Evolutionary conservation across 2,113 vertebrate genomes (phyloP).

Genomic region (Apteryx mantelli): DNA sequence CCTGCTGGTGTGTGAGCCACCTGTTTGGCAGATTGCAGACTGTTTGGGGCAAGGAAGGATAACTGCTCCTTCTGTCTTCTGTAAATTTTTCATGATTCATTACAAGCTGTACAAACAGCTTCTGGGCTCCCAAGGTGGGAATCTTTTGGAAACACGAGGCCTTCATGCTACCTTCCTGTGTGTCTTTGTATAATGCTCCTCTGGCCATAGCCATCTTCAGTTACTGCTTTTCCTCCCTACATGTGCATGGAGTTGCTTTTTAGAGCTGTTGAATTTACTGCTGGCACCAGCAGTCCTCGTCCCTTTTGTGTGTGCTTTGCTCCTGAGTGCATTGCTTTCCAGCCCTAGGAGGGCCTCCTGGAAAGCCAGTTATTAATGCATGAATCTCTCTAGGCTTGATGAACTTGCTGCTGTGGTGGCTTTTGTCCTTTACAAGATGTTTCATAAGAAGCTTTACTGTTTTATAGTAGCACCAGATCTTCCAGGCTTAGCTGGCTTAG

Average conservation of each 20-base stretch:
- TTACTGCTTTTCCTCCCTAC: neutral
- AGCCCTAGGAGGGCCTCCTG: neutral
- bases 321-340: neutral
- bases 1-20: neutral
- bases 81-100: fast-evolving
- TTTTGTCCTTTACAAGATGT: neutral
- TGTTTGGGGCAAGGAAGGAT: neutral
- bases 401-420: neutral
- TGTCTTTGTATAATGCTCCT: neutral
- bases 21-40: neutral
- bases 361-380: neutral
- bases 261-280: neutral
- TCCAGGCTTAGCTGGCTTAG: constrained; percentile 29
- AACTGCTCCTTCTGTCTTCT: neutral
- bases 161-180: neutral
- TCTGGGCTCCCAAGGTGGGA: neutral
- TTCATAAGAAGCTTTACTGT: neutral
- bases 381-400: neutral
- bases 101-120: neutral
- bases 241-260: neutral
- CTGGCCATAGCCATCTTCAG: neutral
- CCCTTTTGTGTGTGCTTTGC: neutral
- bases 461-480: neutral
- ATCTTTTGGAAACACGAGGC: neutral
- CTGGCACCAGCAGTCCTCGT: neutral